Conservation (phyloP, 2,797 vertebrate genomes). For the Sebastes alutus region DNA sequence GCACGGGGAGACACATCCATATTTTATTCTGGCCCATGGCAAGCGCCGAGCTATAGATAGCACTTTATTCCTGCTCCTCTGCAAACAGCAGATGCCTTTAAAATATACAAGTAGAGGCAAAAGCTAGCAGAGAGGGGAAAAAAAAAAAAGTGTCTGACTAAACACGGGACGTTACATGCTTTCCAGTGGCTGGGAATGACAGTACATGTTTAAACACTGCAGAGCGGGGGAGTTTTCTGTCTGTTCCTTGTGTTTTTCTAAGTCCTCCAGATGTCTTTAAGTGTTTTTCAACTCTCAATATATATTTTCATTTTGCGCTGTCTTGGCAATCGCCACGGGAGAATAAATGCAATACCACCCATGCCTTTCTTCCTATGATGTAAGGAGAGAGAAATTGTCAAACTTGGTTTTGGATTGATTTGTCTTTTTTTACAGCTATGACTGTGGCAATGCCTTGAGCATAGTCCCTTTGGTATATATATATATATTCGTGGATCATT, state of each 20-base stretch:
- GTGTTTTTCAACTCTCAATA: constrained; percentile 8
- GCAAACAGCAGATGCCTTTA: constrained; percentile 54
- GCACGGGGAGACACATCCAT: constrained; percentile 70
- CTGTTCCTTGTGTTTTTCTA: constrained; percentile 16
- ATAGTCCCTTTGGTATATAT: background rate
- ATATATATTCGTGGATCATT: background rate
- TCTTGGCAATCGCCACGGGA: background rate
- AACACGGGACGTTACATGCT: constrained; percentile 47
- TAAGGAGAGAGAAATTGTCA: background rate
- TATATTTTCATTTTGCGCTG: constrained; percentile 8
- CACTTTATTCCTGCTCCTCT: constrained; percentile 60
- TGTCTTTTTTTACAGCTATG: background rate
- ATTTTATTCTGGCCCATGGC: constrained; percentile 78
- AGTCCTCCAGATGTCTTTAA: constrained; percentile 11
- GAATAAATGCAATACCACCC: background rate
- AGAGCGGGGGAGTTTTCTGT: background rate
- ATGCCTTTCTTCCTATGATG: background rate
- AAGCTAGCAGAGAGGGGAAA: background rate
- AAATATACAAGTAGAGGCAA: constrained; percentile 61
- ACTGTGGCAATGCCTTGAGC: background rate
- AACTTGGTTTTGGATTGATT: background rate
- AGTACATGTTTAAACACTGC: constrained; percentile 37
- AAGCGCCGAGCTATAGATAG: constrained; percentile 77
- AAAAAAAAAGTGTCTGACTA: constrained; percentile 37
- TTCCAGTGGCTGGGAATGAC: constrained; percentile 35